Percentiles rank a stretch among this genome's conserved stretches.
These are phyloP conservation scores for Palythoa heliodiscus DNA, from an alignment of 92 coral and sea anemone species.

Conservation along the genomic window DNA sequence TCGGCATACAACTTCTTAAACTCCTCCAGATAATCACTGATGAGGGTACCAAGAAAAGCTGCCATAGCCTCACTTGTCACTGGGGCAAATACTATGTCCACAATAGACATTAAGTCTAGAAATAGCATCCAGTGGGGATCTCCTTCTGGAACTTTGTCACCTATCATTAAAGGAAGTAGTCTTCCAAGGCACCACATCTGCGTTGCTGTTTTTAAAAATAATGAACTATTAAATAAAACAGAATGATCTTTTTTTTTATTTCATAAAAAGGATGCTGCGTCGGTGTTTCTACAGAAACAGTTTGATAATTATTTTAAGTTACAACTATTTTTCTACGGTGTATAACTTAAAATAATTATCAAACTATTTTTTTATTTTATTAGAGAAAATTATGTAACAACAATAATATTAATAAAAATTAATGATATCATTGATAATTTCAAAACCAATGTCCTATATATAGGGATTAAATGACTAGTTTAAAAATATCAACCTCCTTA, in stretches of 20 bases:
- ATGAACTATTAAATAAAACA: too few species aligned
- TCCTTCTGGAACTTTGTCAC: neutral
- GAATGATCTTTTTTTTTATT: too few species aligned
- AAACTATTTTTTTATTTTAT: neutral
- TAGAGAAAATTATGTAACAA: neutral
- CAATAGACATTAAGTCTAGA: neutral
- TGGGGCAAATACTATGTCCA: conserved; percentile 16
- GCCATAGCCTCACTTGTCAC: conserved; percentile 2
- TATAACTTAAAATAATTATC: too few species aligned
- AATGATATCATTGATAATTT: too few species aligned
- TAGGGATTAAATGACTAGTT: neutral
- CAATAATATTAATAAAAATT: neutral
- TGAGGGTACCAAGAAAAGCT: neutral
- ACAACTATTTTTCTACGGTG: too few species aligned
- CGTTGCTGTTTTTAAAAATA: neutral
- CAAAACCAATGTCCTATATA: neutral
- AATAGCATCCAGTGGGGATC: neutral
- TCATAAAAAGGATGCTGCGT: too few species aligned
- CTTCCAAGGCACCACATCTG: conserved; percentile 21
- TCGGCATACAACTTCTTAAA: conserved; percentile 2
- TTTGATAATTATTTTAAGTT: too few species aligned
- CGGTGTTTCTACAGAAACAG: too few species aligned
- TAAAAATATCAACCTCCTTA: neutral
- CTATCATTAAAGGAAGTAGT: neutral
- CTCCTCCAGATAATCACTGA: conserved; percentile 8